phyloP scores from a whole-genome alignment of 2,113 vertebrate genomes.

The Lophochroa leadbeateri region DNA sequence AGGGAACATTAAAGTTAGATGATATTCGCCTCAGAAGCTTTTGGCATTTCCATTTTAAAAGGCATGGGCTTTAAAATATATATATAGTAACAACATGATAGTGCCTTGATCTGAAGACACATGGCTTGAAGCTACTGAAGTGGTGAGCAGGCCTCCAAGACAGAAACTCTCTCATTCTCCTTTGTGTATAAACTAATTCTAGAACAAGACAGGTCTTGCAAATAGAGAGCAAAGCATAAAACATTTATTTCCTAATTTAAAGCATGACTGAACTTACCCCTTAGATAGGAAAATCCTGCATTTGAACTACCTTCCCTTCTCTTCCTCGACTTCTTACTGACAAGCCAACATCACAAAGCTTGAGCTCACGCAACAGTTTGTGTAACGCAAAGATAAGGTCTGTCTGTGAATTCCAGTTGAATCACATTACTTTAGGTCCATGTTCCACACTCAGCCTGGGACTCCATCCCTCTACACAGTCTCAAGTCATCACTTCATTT shows the following conservation, averaged over 20 bases:
- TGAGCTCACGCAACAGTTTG: background rate
- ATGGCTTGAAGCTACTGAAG: background rate
- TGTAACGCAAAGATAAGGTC: background rate
- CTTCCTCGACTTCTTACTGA: background rate
- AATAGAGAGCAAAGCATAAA: background rate
- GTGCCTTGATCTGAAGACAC: background rate
- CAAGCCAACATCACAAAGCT: background rate
- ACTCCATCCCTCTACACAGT: background rate
- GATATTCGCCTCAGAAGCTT: background rate
- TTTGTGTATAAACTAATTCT: background rate
- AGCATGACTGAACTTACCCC: background rate
- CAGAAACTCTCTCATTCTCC: background rate
- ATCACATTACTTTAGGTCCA: background rate
- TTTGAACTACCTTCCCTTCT: background rate
- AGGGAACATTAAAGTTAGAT: background rate
- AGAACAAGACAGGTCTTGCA: background rate
- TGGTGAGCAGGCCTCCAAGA: background rate
- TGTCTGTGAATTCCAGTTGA: background rate
- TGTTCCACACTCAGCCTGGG: background rate
- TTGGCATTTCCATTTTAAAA: constrained; percentile 33
- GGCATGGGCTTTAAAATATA: background rate
- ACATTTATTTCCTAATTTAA: background rate
- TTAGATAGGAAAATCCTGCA: background rate
- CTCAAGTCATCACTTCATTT: background rate
- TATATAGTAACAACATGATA: background rate